These are phyloP conservation scores for Morpho deidamia DNA, from an alignment of 2,888 invertebrate species.

Conservation along the genomic window DNA sequence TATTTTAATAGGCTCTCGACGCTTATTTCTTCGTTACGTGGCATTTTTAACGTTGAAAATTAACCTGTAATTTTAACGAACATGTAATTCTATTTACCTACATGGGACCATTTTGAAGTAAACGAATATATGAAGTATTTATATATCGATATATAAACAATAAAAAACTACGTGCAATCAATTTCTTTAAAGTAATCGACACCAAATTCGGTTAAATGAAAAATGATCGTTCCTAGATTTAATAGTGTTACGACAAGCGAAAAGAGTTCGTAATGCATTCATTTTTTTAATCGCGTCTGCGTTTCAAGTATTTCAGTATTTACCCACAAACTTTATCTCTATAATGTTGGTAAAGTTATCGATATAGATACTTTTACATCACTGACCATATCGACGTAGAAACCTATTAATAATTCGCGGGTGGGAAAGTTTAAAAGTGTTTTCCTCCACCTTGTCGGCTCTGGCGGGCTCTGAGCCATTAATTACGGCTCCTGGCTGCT, in stretches of 20 bases:
- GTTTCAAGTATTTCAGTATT: no score
- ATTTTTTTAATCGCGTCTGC: no score
- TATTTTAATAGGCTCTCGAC: conserved; percentile 50
- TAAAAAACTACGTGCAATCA: no score
- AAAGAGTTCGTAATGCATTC: no score
- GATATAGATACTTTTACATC: conserved; percentile 26
- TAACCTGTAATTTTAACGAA: conserved; percentile 11
- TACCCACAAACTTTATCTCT: no score
- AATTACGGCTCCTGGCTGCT: conserved; percentile 54
- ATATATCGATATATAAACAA: no score
- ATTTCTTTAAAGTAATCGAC: no score
- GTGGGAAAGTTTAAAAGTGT: conserved; percentile 71
- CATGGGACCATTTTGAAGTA: not conserved
- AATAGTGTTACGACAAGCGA: no score
- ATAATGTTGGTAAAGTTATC: no score
- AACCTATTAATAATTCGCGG: conserved; percentile 75
- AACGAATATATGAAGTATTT: not conserved
- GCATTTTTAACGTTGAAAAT: conserved; percentile 18
- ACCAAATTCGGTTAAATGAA: no score
- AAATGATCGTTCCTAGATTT: no score
- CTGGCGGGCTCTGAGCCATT: conserved; percentile 34
- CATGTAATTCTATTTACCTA: not conserved
- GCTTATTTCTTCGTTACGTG: conserved; percentile 45
- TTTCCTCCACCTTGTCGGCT: conserved; percentile 50
- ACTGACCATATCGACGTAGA: conserved; percentile 42